Evolutionary conservation across 2,797 vertebrate species (phyloP), one percentile per base, ranked within the genome.

Genomic region (Serranus cabrilla): DNA sequence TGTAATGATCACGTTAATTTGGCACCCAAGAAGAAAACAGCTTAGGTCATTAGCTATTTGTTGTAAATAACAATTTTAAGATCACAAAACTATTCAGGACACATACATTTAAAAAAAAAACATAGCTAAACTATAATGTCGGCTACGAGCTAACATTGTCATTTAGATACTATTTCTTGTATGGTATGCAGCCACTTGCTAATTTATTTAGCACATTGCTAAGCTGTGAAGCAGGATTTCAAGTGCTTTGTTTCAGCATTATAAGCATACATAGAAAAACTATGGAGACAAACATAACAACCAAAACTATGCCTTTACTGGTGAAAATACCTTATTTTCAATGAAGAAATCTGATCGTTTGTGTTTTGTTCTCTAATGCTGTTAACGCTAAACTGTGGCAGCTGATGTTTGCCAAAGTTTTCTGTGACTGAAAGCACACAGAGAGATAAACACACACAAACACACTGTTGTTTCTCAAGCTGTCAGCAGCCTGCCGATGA

Each of bases 381-480:
- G 27, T 69, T 18, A 34, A 43, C 0, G 43, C n/a, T 42, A 25
- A 27, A 54, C 77, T 39, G 55, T 13, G 42, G 16, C 57, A 69
- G 60, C 61, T 39, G 40, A 20, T 42, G 71, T 63, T 31, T 40
- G 7, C 31, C 21, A 57, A n/a, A n/a, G 25, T 50, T 74, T n/a
- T 46, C 74, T 55, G 39, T 55, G 66, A 69, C 51, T 54, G 31
- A 34, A 16, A 42, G 27, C 68, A 69, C 61, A 31, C 37, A 39
- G 67, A 56, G 7, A 18, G 34, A 68, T 52, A 60, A 58, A 71
- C 71, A 60, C 52, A 40, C 31, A 81, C 34, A 71, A 59, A 77
- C 52, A 57, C 18, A 9, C 59, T 83, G 85, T 55, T 89, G 84
- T 85, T 84, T 86, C 58, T 89, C 86, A 78, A 68, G 76, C 86